These are phyloP conservation scores for Intellagama lesueurii DNA, from an alignment of 2,797 vertebrate species.

Conservation along the genomic window DNA sequence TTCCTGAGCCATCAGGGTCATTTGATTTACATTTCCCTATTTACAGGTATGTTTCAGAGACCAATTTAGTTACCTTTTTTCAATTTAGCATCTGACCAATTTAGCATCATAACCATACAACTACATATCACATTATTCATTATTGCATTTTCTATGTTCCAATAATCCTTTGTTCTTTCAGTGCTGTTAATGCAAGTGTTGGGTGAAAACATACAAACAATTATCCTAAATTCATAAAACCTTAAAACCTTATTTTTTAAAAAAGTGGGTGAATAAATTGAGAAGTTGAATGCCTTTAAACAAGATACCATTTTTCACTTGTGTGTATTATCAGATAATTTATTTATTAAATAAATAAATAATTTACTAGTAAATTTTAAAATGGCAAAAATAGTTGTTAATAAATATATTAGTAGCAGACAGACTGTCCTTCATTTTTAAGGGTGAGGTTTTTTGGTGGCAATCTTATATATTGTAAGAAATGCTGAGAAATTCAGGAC, in stretches of 20 bases:
- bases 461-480: not conserved
- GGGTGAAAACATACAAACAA: conserved; percentile 9
- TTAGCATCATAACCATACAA: not conserved
- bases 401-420: fast-evolving
- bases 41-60: conserved; percentile 35
- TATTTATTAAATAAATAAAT: not conserved
- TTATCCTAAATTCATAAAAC: conserved; percentile 4
- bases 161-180: conserved; percentile 55
- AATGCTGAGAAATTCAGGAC: not conserved
- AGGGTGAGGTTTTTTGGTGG: not conserved
- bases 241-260: not conserved
- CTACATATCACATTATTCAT: conserved; percentile 31
- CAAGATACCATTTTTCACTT: not conserved
- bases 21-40: conserved; percentile 49
- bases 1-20: conserved; percentile 22
- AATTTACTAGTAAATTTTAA: not conserved
- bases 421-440: not conserved
- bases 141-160: conserved; percentile 37
- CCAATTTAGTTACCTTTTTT: conserved; percentile 46
- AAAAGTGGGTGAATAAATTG: not conserved
- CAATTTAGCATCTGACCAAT: conserved; percentile 32
- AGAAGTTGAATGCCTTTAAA: conserved; percentile 4
- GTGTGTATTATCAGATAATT: not conserved
- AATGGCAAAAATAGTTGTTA: not conserved
- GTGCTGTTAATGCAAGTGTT: conserved; percentile 38